These are phyloP conservation scores for Nyctalus aviator DNA, from an alignment of 2,797 vertebrate genomes.

Conservation along the genomic window DNA sequence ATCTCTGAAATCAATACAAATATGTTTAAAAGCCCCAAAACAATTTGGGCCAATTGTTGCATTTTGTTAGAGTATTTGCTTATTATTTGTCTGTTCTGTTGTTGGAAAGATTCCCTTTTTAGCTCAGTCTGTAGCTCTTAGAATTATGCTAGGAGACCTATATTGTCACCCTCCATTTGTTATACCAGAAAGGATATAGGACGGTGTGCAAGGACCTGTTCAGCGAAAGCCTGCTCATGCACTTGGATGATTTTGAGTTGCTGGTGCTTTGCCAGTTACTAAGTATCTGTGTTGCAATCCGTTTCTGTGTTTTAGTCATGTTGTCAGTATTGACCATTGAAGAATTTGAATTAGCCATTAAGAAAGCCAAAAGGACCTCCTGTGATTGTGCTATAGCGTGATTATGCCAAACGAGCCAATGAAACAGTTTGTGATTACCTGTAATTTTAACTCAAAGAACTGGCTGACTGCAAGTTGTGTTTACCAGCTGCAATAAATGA, in stretches of 20 bases:
- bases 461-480: neutral
- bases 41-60: neutral
- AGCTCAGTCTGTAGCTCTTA: constrained; percentile 53
- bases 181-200: constrained; percentile 12
- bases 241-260: neutral
- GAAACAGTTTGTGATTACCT: neutral
- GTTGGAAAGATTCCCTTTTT: neutral
- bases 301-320: neutral
- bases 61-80: constrained; percentile 50
- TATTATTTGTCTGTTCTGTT: constrained; percentile 42
- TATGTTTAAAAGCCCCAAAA: neutral
- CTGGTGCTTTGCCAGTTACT: neutral
- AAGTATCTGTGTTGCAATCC: neutral
- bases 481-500: neutral
- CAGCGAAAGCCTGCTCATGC: neutral
- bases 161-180: neutral
- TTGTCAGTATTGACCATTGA: neutral
- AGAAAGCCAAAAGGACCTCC: neutral
- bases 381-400: neutral
- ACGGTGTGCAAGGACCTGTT: neutral
- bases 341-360: neutral
- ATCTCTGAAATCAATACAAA: no score
- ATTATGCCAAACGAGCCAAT: neutral
- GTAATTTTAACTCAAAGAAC: neutral
- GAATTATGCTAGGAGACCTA: neutral